A percentile compares a stretch with the other conserved stretches of the same genome.
Conservation (phyloP, 2,888 invertebrate genomes). For the Eumerus sabulonum region DNA sequence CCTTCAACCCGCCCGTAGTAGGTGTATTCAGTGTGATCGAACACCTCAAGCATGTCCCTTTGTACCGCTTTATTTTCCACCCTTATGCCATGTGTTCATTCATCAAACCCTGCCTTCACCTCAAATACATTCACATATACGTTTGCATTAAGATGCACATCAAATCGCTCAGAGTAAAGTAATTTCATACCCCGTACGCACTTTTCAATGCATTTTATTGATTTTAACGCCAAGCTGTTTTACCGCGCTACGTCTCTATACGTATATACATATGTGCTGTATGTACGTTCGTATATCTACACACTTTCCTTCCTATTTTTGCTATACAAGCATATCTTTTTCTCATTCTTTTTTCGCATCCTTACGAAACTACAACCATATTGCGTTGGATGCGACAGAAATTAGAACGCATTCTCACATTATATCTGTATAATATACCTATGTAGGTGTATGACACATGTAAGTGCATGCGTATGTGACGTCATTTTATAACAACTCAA, state of each 20-base stretch:
- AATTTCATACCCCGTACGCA: constrained; percentile 50
- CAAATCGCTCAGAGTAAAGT: constrained; percentile 37
- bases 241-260: no score
- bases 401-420: constrained; percentile 31
- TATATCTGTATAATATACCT: not conserved
- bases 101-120: not conserved
- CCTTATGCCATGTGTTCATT: not conserved
- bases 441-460: not conserved
- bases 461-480: constrained; percentile 3
- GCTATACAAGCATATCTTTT: constrained; percentile 5
- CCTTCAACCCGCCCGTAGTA: constrained; percentile 10
- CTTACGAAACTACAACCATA: not conserved
- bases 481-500: constrained; percentile 20
- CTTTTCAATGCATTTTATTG: constrained; percentile 52
- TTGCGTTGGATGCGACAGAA: constrained; percentile 12
- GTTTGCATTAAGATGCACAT: constrained; percentile 11
- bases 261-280: no score
- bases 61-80: not conserved
- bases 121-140: not conserved
- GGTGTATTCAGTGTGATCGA: constrained; percentile 14
- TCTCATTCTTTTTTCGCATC: no score
- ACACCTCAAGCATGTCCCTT: constrained; percentile 34
- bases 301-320: not conserved
- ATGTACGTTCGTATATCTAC: no score
- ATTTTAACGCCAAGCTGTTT: constrained; percentile 24